Evolutionary conservation across 1,140 invertebrate species (phyloP), one percentile per base, ranked within the genome.

Genomic region (Pygmarrhopalites habei): DNA sequence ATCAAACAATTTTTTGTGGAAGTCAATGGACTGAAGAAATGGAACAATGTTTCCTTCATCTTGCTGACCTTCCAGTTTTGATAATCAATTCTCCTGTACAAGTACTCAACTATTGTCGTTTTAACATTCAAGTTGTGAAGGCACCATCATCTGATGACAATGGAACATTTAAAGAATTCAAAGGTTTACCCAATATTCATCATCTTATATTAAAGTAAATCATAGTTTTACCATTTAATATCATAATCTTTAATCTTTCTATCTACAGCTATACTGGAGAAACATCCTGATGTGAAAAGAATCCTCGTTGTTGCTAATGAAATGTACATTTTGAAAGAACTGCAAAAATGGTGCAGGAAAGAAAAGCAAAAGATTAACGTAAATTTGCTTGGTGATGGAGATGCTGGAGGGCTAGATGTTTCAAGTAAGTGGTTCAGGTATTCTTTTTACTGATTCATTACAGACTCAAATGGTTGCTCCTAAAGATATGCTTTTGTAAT

Each of bases 1-100:
- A 5, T 21, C 53, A 56, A 26, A 56, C 35, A n/a, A 56, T 56
- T 19, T 35, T 56, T 39, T 56, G 53, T 39, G 29, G 30, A 35
- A 41, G 30, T 56, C 7, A 56, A 28, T 56, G 53, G 53, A n/a
- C 15, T 4, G 17, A n/a, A 7, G 35, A 41, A n/a, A n/a, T 56
- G 5, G 28, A 56, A 23, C 4, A 14, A 4, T 35, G 30, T 17
- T 56, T 39, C 23, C 14, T 4, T n/a, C 2, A 23, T 35, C 3
- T 56, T 10, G 23, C 30, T 12, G 29, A n/a, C 4, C 2, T 7
- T 19, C 53, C 53, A 5, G 23, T 56, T 4, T 23, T 56, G n/a
- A 12, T 56, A 12, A 56, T 56, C n/a, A 19, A 5, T 3, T 56
- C 53, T 10, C 12, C 53, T 19, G 30, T 56, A 7, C 29, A 35